Conservation (phyloP, 2,113 vertebrate genomes). For the Muntiacus reevesi region DNA sequence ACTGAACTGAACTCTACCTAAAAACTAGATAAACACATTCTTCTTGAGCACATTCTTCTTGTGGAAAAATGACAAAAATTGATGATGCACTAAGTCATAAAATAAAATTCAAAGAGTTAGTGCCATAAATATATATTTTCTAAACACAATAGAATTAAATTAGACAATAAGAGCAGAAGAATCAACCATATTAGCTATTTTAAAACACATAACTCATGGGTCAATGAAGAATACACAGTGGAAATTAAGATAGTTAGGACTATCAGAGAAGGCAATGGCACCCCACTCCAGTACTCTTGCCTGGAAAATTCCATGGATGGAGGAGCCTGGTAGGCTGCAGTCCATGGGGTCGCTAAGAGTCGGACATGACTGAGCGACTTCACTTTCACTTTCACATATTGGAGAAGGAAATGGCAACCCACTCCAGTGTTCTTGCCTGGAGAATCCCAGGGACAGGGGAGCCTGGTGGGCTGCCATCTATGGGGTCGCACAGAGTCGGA, state of each 20-base stretch:
- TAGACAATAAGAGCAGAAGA: not conserved
- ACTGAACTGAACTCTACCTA: not conserved
- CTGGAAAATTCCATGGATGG: too few relatives aligned
- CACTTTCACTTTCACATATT: too few relatives aligned
- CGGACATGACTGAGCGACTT: too few relatives aligned
- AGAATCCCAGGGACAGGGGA: too few relatives aligned
- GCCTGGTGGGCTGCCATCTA: too few relatives aligned
- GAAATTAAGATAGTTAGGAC: slow-evolving; percentile 24
- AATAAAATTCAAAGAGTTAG: not conserved
- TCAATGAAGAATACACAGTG: not conserved
- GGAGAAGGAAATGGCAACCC: too few relatives aligned
- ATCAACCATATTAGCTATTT: not conserved
- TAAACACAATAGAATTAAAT: not conserved
- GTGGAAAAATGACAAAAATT: not conserved
- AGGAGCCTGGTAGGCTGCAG: too few relatives aligned
- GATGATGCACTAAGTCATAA: not conserved
- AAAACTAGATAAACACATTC: not conserved
- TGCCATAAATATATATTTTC: not conserved
- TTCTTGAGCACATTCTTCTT: not conserved
- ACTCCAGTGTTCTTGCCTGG: too few relatives aligned
- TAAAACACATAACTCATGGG: not conserved
- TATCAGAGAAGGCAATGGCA: not conserved
- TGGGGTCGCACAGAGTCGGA: too few relatives aligned
- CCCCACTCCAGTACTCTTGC: too few relatives aligned
- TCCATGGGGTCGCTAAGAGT: too few relatives aligned